Base-by-base conservation (phyloP, 92 coral and sea anemone genomes). In the Porites lobata region DNA sequence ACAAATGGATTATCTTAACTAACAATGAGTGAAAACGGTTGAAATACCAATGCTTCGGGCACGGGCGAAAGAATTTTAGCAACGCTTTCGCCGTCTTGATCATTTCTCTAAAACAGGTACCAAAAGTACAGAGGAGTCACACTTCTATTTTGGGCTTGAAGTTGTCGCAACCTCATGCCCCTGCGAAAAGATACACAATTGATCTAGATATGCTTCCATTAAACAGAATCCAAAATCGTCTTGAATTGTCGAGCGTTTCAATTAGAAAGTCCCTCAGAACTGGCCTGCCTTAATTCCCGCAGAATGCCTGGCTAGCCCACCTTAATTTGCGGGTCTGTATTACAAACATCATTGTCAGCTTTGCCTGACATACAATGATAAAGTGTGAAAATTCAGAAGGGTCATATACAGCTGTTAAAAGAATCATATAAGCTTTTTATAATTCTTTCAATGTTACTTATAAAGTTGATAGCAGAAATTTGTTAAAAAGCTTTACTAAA, bases 161-260 rank as follows among this genome's bases (percentile, higher is more conserved):
- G 54, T 14, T 82, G 12, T 71, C 87, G 79, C 79, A 59, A 72
- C 17, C 51, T 38, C 80, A 61, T 74, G 73, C 72, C 81, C 73
- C 50, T 52, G 87, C 22, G 80, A 70, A 70, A 84, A 64, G 87
- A 73, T 75, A 51, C 80, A 10, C 64, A 73, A 53, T 29, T 24
- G 71, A 56, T 72, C 56, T 1, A 71, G 70, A 19, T 38, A 82
- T 82, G 86, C 58, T 10, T 9, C 58, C 53, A 79, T 64, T 53
- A 29, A 8, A 17, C 22, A 7, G 26, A 26, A 20, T 20, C 65
- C 20, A 76, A 57, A 76, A 76, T 53, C 12, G 56, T 53, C 65
- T 21, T 53, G 63, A 76, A 3, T 38, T 38, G 47, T 38, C 47
- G 0, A 38, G 47, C 47, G 47, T 38, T 72, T 72, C 61, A 56